A percentile compares a stretch with the other conserved stretches of the same genome.
phyloP scores from a whole-genome alignment of 2,888 invertebrate species.

The Eretmocerus hayati region DNA sequence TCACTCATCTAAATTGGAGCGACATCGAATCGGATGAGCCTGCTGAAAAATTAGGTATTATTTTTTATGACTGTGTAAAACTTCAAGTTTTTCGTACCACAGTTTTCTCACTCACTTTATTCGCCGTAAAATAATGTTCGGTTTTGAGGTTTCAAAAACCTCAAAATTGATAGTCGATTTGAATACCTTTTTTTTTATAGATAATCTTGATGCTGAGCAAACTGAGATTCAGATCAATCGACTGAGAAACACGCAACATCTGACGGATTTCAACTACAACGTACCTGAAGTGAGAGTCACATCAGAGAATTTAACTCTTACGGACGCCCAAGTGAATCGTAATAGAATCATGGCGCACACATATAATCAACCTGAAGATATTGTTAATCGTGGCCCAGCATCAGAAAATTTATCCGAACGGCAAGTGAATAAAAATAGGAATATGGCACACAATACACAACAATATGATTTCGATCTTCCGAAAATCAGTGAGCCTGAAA shows the following conservation, averaged over 20 bases:
- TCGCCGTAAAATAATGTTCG: too few species aligned
- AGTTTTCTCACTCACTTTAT: too few species aligned
- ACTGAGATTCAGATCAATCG: slow-evolving; percentile 21
- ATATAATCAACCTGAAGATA: slow-evolving; percentile 34
- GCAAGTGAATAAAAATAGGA: slow-evolving; percentile 41
- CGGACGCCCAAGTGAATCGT: slow-evolving; percentile 30
- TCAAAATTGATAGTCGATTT: too few species aligned
- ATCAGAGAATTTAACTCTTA: slow-evolving; percentile 9
- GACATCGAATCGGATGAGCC: neutral
- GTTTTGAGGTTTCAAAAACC: too few species aligned
- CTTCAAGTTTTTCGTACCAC: too few species aligned
- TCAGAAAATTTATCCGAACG: slow-evolving; percentile 33
- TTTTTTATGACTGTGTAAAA: neutral
- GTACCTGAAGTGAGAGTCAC: neutral
- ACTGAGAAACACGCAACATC: slow-evolving; percentile 21
- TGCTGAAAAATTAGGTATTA: neutral
- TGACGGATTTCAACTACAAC: slow-evolving; percentile 8
- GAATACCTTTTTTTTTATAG: too few species aligned
- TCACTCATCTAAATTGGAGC: slow-evolving; percentile 13
- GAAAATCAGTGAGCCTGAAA: neutral
- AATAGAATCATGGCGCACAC: slow-evolving; percentile 37
- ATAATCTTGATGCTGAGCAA: too few species aligned
- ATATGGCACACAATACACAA: slow-evolving; percentile 25
- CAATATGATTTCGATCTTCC: slow-evolving; percentile 13
- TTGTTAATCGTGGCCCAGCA: neutral